Percentiles rank a stretch among this genome's conserved stretches.
phyloP scores from a whole-genome alignment of 2,797 vertebrate species.

The Masticophis lateralis region DNA sequence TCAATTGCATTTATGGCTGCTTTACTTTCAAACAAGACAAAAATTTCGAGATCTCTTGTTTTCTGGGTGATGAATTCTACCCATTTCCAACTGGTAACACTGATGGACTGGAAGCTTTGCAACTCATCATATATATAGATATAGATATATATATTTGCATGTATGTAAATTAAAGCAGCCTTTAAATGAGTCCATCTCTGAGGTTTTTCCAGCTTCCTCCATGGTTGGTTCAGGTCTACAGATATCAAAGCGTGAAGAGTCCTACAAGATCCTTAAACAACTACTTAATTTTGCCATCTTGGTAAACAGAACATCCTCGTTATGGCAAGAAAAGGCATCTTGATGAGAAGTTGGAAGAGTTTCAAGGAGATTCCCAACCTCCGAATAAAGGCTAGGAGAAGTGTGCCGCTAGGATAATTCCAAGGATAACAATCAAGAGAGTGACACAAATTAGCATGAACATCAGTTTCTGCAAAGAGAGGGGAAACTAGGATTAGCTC shows the following conservation, averaged over 20 bases:
- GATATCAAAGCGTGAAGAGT: conserved; percentile 25
- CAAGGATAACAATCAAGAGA: conserved; percentile 78
- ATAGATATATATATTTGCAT: background rate
- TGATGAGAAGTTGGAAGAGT: background rate
- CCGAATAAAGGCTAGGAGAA: conserved; percentile 56
- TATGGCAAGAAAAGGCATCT: conserved; percentile 25
- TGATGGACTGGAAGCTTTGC: conserved; percentile 45
- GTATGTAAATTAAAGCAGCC: conserved; percentile 12
- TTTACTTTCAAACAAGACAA: conserved; percentile 13
- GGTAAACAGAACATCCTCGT: background rate
- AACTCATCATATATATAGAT: background rate
- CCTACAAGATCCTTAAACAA: conserved; percentile 21
- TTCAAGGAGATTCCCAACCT: conserved; percentile 42
- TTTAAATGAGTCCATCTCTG: conserved; percentile 19
- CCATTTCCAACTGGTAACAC: conserved; percentile 56
- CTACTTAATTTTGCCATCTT: background rate
- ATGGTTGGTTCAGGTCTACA: conserved; percentile 21
- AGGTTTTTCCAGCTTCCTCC: background rate
- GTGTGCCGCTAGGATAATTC: conserved; percentile 78
- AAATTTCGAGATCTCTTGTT: background rate
- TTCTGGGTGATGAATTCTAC: conserved; percentile 23
- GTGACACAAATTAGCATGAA: conserved; percentile 79
- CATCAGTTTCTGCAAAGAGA: conserved; percentile 80
- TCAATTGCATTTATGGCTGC: background rate
- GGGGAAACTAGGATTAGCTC: conserved; percentile 44